Base-by-base conservation (phyloP, 2,888 invertebrate species). In the Zaprionus obscuricornis region DNA sequence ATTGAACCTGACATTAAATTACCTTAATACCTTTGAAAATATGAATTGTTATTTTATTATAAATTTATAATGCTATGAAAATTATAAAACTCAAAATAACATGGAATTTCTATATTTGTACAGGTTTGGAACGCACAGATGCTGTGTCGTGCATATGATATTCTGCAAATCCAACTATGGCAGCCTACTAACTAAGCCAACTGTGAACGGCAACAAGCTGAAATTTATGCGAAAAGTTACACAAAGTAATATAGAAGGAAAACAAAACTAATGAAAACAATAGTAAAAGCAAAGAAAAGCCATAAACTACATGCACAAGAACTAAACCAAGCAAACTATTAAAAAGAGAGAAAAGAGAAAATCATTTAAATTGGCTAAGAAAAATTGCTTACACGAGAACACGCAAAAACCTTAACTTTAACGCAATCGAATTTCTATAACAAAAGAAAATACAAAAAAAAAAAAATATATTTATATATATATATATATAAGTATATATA, bases 211-310 rank as follows among this genome's bases (percentile, higher is more conserved):
- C 83, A 83, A 83, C 76, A 73, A 73, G 72, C 77, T 62, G 60
- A 58, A 71, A 66, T 77, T 75, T 84, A 77, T 70, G 74, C 76
- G 83, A 83, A 82, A 84, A 84, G 50, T 77, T 74, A 51, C 59
- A 36, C 40, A 75, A 81, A 81, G 75, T 75, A 70, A 78, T 78
- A 82, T 40, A 55, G 54, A 62, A 20, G 29, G 47, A 31, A 37
- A 51, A 40, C 17, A 31, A 50, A 59, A 50, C 60, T 36, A 66
- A 47, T 40, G 40, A 46, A 66, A 49, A 16, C 42, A 24, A 51
- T 55, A 64, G 39, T 40, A 55, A 65, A 55, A 10, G 26, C 43
- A 56, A 60, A 72, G 45, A 58, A 58, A 66, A 62, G 36, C 52
- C 26, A 56, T 75, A 72, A 81, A 67, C 68, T 66, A 76, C 66